These are phyloP conservation scores for Drosophila simulans DNA, from an alignment of 1,140 invertebrate genomes.

Conservation along the genomic window DNA sequence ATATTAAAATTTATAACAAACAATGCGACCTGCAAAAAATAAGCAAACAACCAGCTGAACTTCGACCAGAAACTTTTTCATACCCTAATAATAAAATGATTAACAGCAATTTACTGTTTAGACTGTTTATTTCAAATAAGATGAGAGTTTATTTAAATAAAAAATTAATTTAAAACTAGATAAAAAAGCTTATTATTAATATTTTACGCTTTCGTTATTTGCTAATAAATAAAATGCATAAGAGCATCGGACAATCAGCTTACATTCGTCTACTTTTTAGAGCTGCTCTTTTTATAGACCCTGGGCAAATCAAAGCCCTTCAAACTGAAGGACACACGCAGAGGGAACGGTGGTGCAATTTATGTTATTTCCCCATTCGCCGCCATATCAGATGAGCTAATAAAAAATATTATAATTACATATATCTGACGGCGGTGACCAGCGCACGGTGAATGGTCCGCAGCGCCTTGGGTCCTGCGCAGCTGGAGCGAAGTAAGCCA, in stretches of 20 bases:
- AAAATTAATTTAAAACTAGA: too few relatives aligned
- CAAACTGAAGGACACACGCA: conserved; percentile 19
- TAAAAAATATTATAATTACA: conserved; percentile 84
- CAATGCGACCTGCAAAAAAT: conserved; percentile 46
- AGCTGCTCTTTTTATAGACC: conserved; percentile 21
- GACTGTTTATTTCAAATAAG: too few relatives aligned
- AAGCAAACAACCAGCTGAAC: conserved; percentile 22
- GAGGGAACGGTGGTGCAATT: conserved; percentile 56
- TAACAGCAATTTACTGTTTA: neutral
- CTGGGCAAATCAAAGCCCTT: conserved; percentile 55
- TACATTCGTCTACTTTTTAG: neutral
- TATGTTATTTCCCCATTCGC: conserved; percentile 76
- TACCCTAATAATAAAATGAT: neutral
- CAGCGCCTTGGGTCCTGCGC: conserved; percentile 51
- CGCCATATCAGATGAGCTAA: conserved; percentile 83
- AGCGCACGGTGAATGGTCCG: conserved; percentile 15
- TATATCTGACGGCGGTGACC: conserved; percentile 45
- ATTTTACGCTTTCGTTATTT: too few relatives aligned
- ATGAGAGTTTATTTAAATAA: too few relatives aligned
- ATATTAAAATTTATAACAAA: conserved; percentile 83
- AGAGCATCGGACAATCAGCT: neutral
- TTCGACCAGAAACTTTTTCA: conserved; percentile 18
- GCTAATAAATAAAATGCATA: neutral
- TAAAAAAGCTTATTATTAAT: too few relatives aligned
- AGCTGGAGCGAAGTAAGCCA: conserved; percentile 71